A percentile compares a stretch with the other conserved stretches of the same genome.
Evolutionary conservation across 1,140 invertebrate species (phyloP).

Genomic region (Hestina assimilis): DNA sequence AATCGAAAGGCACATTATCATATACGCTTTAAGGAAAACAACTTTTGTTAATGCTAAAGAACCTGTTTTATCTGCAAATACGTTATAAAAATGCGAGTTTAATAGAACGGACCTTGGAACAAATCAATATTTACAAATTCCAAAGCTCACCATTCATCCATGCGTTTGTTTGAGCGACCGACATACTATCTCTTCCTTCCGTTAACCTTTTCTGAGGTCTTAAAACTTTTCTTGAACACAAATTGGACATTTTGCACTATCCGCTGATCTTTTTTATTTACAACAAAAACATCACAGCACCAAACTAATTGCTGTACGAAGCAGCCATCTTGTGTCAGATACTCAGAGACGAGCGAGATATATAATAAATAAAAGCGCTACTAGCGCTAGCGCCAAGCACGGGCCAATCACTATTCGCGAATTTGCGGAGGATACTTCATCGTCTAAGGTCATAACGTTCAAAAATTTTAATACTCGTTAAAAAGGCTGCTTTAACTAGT

Average conservation of each 20-base stretch:
- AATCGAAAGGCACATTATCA: not conserved
- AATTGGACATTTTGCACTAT: conserved; percentile 81
- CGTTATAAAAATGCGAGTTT: conserved; percentile 38
- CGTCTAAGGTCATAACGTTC: not conserved
- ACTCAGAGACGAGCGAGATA: too few species aligned
- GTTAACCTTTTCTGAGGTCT: conserved; percentile 84
- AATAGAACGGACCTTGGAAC: conserved; percentile 28
- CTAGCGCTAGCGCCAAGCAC: too few species aligned
- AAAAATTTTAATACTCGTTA: not conserved
- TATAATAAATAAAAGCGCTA: too few species aligned
- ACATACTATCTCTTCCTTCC: conserved; percentile 84
- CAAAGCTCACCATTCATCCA: conserved; percentile 89
- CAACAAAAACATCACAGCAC: conserved; percentile 33
- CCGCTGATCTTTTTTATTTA: conserved; percentile 53
- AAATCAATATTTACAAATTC: conserved; percentile 68
- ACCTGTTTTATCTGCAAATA: conserved; percentile 31
- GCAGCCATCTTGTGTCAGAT: conserved; percentile 54
- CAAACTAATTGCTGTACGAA: conserved; percentile 37
- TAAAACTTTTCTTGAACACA: conserved; percentile 85
- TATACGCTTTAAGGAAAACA: not conserved
- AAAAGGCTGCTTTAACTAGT: not conserved
- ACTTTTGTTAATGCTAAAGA: conserved; percentile 22
- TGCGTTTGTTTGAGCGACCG: conserved; percentile 88
- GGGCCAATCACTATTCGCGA: too few species aligned
- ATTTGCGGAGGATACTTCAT: not conserved